These are phyloP conservation scores for Aphodius sticticus DNA, from an alignment of 2,888 invertebrate species.

Conservation along the genomic window DNA sequence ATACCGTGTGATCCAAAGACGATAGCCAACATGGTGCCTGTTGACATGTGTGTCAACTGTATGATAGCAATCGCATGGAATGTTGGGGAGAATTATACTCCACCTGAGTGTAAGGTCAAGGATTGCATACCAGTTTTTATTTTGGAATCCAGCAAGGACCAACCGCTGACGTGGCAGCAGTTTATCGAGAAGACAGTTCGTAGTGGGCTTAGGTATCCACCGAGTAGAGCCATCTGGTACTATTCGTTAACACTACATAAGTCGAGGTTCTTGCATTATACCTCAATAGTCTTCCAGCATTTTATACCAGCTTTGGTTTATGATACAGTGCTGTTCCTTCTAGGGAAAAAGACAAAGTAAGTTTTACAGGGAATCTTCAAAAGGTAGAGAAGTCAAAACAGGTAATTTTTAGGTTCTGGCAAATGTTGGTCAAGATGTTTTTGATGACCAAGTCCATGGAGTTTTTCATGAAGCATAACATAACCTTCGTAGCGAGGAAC, in stretches of 20 bases:
- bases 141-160: constrained; percentile 84
- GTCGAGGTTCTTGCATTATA: constrained; percentile 65
- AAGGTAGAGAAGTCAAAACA: neutral
- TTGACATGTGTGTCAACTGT: constrained; percentile 84
- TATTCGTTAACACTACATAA: constrained; percentile 71
- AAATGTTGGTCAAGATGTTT: constrained; percentile 78
- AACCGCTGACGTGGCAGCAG: constrained; percentile 81
- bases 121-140: constrained; percentile 78
- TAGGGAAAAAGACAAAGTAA: constrained; percentile 70
- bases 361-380: constrained; percentile 40
- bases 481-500: constrained; percentile 68
- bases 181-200: constrained; percentile 68
- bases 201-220: constrained; percentile 66
- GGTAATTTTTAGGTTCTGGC: constrained; percentile 68
- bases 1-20: constrained; percentile 74
- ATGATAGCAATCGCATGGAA: constrained; percentile 82
- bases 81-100: constrained; percentile 56
- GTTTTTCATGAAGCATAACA: constrained; percentile 76
- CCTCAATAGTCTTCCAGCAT: constrained; percentile 72
- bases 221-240: constrained; percentile 74
- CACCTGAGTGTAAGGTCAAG: constrained; percentile 31
- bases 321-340: constrained; percentile 64
- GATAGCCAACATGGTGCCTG: constrained; percentile 79
- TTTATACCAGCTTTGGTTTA: constrained; percentile 71
- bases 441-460: constrained; percentile 73